A percentile compares a stretch with the other conserved stretches of the same genome.
Conservation (phyloP, 2,113 vertebrate genomes). For the Triplophysa rosa region DNA sequence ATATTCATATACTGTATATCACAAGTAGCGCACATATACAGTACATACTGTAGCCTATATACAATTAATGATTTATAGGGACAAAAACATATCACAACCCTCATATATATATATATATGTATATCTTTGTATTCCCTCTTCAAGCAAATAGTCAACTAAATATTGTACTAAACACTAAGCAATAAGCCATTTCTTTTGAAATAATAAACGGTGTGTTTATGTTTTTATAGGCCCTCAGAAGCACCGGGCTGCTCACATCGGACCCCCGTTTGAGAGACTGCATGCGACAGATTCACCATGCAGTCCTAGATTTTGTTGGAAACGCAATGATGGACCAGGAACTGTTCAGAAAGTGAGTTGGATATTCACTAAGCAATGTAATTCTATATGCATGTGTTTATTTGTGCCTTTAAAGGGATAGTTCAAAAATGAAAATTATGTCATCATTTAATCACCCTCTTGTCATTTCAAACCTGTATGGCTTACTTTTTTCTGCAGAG, state of each 20-base stretch:
- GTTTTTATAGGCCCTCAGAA: conserved; percentile 74
- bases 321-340: conserved; percentile 80
- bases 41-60: no score
- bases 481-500: no score
- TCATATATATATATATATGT: no score
- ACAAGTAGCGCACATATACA: no score
- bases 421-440: no score
- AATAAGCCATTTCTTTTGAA: neutral
- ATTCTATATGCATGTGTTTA: neutral
- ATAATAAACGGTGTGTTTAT: neutral
- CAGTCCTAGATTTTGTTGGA: conserved; percentile 70
- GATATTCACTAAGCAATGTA: neutral
- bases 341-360: conserved; percentile 80
- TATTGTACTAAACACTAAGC: no score
- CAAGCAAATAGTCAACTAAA: no score
- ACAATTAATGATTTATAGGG: no score
- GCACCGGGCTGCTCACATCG: conserved; percentile 81
- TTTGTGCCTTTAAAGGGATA: neutral
- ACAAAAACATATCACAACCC: neutral
- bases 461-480: no score
- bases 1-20: neutral
- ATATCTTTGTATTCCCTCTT: neutral
- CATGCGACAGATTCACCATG: conserved; percentile 74
- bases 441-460: no score
- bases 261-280: conserved; percentile 84